These are phyloP conservation scores for Numida meleagris DNA, from an alignment of 2,113 vertebrate genomes.

Conservation along the genomic window DNA sequence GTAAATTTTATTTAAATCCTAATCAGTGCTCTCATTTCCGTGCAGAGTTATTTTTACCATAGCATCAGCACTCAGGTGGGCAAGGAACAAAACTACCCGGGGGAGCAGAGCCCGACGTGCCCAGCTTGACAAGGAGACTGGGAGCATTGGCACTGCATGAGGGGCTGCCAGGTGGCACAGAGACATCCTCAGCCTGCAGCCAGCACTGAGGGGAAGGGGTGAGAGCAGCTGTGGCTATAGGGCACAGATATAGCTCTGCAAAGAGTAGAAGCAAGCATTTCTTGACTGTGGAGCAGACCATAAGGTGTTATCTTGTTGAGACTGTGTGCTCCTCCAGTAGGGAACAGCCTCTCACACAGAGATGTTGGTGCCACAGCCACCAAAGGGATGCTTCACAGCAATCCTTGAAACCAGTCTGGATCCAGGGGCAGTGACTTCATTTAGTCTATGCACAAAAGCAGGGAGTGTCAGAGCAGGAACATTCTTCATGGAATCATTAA, in stretches of 20 bases:
- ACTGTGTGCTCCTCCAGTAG: not conserved
- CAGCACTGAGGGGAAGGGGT: not conserved
- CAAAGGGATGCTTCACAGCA: not conserved
- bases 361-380: not conserved
- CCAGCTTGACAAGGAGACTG: slow-evolving; percentile 52
- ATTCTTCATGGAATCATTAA: too few relatives aligned
- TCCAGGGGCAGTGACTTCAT: not conserved
- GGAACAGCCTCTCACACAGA: not conserved
- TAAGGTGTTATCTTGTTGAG: not conserved
- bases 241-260: not conserved
- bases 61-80: slow-evolving; percentile 55
- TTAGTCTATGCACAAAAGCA: not conserved
- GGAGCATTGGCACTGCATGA: not conserved
- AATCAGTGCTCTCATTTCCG: slow-evolving; percentile 73
- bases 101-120: slow-evolving; percentile 40
- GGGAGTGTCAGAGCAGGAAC: not conserved
- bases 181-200: not conserved
- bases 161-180: not conserved
- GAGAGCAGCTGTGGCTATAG: not conserved
- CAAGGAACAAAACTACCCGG: slow-evolving; percentile 44
- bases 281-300: not conserved
- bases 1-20: slow-evolving; percentile 79
- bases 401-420: not conserved
- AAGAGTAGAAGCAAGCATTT: not conserved
- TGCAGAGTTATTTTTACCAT: slow-evolving; percentile 73